These are phyloP conservation scores for Loxodonta africana DNA, from an alignment of 2,113 vertebrate species.

Conservation along the genomic window DNA sequence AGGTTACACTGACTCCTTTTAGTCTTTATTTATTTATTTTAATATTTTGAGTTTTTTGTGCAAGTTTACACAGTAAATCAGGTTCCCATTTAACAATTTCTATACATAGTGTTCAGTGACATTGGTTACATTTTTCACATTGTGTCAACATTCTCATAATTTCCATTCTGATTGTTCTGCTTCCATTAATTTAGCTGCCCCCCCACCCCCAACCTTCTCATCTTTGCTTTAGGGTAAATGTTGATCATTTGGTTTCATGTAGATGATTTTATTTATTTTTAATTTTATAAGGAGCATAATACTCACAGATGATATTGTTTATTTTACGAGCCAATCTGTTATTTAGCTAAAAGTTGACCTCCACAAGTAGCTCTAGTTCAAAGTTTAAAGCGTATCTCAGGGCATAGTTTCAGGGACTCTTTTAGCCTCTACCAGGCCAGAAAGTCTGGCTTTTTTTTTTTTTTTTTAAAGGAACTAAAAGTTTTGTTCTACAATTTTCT, in stretches of 20 bases:
- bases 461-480: background rate
- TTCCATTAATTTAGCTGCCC: background rate
- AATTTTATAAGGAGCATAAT: too few relatives aligned
- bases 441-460: too few relatives aligned
- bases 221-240: background rate
- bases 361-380: background rate
- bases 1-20: too few relatives aligned
- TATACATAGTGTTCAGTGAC: background rate
- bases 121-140: background rate
- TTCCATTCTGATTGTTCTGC: background rate
- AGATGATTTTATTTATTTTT: background rate
- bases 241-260: background rate
- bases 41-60: too few relatives aligned
- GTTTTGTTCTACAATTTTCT: background rate
- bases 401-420: background rate
- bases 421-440: background rate
- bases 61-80: too few relatives aligned
- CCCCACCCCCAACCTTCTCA: background rate
- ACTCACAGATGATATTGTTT: too few relatives aligned
- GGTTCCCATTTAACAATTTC: background rate
- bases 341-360: background rate
- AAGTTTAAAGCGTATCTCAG: background rate
- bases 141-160: background rate
- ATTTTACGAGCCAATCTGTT: too few relatives aligned
- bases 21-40: too few relatives aligned